A percentile compares a stretch with the other conserved stretches of the same genome.
Conservation (phyloP, 2,888 invertebrate genomes). For the Aethes cnicana region DNA sequence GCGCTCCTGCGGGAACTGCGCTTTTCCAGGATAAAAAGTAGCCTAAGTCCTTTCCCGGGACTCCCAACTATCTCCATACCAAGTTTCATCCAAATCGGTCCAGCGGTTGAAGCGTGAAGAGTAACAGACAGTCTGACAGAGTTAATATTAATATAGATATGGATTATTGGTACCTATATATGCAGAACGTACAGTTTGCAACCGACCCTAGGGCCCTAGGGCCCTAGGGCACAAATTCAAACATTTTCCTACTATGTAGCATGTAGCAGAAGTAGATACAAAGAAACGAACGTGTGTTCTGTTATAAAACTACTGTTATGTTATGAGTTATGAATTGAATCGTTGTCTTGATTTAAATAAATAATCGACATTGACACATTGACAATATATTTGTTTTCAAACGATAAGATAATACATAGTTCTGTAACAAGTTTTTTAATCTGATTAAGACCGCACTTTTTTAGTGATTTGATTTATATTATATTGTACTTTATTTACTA, state of each 20-base stretch:
- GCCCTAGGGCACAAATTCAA: too few species aligned
- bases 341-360: background rate
- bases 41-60: too few species aligned
- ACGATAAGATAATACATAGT: constrained; percentile 13
- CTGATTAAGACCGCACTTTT: background rate
- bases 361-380: background rate
- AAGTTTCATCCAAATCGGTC: too few species aligned
- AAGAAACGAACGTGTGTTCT: background rate
- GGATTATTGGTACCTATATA: constrained; percentile 9
- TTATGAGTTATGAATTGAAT: too few species aligned
- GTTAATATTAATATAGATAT: too few species aligned
- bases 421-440: background rate
- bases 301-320: background rate
- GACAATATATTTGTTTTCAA: constrained; percentile 4
- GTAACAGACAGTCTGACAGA: too few species aligned
- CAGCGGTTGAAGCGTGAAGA: too few species aligned
- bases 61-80: too few species aligned
- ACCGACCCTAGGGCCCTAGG: constrained; percentile 2
- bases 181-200: constrained; percentile 7
- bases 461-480: too few species aligned
- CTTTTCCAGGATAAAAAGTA: too few species aligned
- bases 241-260: background rate
- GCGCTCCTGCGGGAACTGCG: too few species aligned
- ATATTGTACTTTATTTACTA: too few species aligned
- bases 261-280: background rate